Evolutionary conservation across 2,113 vertebrate species (phyloP).

Genomic region (Notarius lentiginosus): DNA sequence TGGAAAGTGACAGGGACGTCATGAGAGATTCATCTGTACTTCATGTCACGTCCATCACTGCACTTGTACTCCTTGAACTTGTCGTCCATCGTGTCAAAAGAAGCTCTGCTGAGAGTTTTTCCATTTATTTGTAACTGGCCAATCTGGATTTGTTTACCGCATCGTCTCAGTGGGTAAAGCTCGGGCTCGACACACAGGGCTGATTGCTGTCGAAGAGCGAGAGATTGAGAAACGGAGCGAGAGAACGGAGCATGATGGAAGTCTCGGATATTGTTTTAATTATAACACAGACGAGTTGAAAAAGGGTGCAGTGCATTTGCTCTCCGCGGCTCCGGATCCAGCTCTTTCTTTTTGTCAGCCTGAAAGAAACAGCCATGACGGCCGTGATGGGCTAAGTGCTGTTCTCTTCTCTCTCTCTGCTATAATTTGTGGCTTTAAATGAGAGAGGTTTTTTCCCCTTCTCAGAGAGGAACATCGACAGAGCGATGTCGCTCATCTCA

Average conservation of each 20-base stretch:
- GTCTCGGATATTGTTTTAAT: constrained; percentile 48
- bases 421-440: constrained; percentile 70
- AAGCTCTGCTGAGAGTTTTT: neutral
- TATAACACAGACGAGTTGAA: constrained; percentile 41
- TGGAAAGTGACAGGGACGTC: constrained; percentile 48
- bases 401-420: constrained; percentile 54
- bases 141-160: constrained; percentile 32
- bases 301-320: constrained; percentile 42
- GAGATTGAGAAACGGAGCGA: constrained; percentile 8
- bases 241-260: constrained; percentile 41
- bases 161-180: constrained; percentile 31
- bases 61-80: constrained; percentile 61
- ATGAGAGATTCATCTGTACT: constrained; percentile 64
- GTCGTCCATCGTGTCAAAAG: constrained; percentile 64
- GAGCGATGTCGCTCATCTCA: constrained; percentile 73
- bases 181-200: neutral
- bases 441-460: constrained; percentile 64
- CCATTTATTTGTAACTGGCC: constrained; percentile 15
- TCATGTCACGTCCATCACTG: constrained; percentile 62
- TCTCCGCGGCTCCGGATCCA: neutral
- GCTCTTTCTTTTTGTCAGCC: constrained; percentile 30
- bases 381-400: constrained; percentile 65
- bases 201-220: neutral
- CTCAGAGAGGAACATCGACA: constrained; percentile 66
- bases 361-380: constrained; percentile 54